Evolutionary conservation across 2,113 vertebrate genomes (phyloP), one percentile per base, ranked within the genome.

Genomic region (Apeltes quadracus): DNA sequence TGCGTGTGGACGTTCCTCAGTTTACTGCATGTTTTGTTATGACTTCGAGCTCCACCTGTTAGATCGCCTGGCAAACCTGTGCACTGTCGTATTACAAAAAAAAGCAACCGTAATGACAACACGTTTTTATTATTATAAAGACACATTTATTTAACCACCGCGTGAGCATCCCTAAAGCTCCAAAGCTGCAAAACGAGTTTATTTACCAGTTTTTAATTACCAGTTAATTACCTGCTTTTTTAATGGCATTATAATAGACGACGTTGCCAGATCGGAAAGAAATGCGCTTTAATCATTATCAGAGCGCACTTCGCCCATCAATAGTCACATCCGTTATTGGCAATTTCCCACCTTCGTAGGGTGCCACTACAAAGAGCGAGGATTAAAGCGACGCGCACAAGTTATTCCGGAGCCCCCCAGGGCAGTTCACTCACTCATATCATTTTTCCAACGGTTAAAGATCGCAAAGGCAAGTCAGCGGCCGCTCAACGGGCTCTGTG

Each of bases 361-460:
- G 80, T 16, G 56, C 69, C 62, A 39, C 27, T 69, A 29, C 53
- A 59, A 25, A 78, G 70, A 25, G 51, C 3, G 29, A 44, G 7
- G 76, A 85, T 73, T 65, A 71, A 85, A 79, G 70, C 51, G 48
- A 29, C 54, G 61, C 53, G 25, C 22, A 8, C 57, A 34, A 81
- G 44, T 72, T 84, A 73, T 81, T 75, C 72, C 51, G 38, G 18
- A 10, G 69, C 73, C 70, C 36, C 55, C 36, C 55, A 32, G 79
- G 77, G 56, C 62, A 53, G 18, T 44, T 62, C 5, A 34, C 18
- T 34, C 69, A 53, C 20, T 54, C 34, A 55, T 41, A 41, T 41
- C 15, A n/a, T 48, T 46, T n/a, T 10, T 14, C n/a, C 10, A 48
- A 18, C 44, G 44, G 3, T 43, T 43, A 14, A 41, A 41, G 39